A percentile compares a stretch with the other conserved stretches of the same genome.
Evolutionary conservation across 2,888 invertebrate genomes (phyloP).

Genomic region (Arge pagana): DNA sequence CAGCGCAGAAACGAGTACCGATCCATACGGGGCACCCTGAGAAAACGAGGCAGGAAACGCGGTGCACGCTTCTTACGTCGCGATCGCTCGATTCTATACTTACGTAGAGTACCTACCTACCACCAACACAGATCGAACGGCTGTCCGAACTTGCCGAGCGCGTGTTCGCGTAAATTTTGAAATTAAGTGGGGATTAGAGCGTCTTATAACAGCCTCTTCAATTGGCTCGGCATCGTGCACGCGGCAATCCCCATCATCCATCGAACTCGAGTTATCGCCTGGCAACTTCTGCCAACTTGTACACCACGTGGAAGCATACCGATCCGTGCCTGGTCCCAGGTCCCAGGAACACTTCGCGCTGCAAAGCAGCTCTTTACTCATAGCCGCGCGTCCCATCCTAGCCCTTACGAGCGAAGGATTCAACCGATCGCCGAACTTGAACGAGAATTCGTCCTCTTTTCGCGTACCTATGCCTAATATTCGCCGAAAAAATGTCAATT

Average conservation of each 20-base stretch:
- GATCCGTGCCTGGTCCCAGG: constrained; percentile 35
- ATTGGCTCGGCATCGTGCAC: constrained; percentile 30
- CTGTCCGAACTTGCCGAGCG: not conserved
- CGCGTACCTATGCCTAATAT: not conserved
- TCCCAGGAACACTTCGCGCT: constrained; percentile 30
- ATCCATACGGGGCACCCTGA: constrained; percentile 1
- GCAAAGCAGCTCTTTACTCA: constrained; percentile 28
- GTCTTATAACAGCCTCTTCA: constrained; percentile 17
- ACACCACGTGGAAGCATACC: constrained; percentile 34
- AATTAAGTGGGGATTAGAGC: constrained; percentile 15
- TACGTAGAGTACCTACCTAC: too few relatives aligned
- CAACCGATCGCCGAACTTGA: constrained; percentile 4
- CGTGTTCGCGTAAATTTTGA: constrained; percentile 15
- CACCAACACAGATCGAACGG: constrained; percentile 8
- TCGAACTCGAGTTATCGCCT: constrained; percentile 35
- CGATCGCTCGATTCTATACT: too few relatives aligned
- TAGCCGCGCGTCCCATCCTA: constrained; percentile 31
- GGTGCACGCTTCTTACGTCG: not conserved
- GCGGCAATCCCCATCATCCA: constrained; percentile 32
- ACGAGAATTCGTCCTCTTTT: not conserved
- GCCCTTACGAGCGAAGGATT: constrained; percentile 26
- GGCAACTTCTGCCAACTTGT: constrained; percentile 35
- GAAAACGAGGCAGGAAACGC: constrained; percentile 6
- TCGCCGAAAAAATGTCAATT: too few relatives aligned
- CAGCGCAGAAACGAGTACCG: too few relatives aligned